Evolutionary conservation across 2,888 invertebrate species (phyloP).

Genomic region (Acleris holmiana): DNA sequence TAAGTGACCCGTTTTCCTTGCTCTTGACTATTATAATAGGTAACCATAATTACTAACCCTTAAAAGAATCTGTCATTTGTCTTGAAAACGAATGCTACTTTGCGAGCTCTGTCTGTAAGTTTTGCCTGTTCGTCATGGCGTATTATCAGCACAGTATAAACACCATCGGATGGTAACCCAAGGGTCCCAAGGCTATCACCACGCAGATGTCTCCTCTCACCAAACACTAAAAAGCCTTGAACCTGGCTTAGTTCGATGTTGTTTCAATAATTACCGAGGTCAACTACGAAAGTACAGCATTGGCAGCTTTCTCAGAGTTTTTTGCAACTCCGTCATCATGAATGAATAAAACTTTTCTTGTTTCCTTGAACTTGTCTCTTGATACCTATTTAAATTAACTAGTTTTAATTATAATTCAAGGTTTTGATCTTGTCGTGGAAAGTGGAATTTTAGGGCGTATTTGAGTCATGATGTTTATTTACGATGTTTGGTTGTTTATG

Average conservation of each 20-base stretch:
- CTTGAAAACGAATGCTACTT: too few relatives aligned
- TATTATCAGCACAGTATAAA: too few relatives aligned
- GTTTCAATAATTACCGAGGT: not conserved
- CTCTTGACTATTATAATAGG: too few relatives aligned
- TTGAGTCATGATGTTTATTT: not conserved
- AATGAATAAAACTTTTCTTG: not conserved
- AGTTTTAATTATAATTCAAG: slow-evolving; percentile 2
- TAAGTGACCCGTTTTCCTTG: too few relatives aligned
- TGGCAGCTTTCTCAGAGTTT: not conserved
- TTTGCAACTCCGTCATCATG: not conserved
- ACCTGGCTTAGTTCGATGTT: not conserved
- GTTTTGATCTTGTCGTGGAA: not conserved
- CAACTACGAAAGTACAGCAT: not conserved
- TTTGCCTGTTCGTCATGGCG: not conserved
- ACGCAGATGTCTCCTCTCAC: not conserved
- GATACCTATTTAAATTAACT: not conserved
- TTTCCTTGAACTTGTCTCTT: slow-evolving; percentile 6
- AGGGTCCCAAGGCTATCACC: not conserved
- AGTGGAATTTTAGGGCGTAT: not conserved
- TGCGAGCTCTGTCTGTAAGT: too few relatives aligned
- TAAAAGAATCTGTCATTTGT: too few relatives aligned
- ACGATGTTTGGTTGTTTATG: too few relatives aligned
- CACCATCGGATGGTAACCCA: not conserved
- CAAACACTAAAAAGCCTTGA: not conserved
- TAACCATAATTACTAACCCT: too few relatives aligned